These are phyloP conservation scores for Eupithecia pulchellata DNA, from an alignment of 2,888 invertebrate genomes.

Conservation along the genomic window DNA sequence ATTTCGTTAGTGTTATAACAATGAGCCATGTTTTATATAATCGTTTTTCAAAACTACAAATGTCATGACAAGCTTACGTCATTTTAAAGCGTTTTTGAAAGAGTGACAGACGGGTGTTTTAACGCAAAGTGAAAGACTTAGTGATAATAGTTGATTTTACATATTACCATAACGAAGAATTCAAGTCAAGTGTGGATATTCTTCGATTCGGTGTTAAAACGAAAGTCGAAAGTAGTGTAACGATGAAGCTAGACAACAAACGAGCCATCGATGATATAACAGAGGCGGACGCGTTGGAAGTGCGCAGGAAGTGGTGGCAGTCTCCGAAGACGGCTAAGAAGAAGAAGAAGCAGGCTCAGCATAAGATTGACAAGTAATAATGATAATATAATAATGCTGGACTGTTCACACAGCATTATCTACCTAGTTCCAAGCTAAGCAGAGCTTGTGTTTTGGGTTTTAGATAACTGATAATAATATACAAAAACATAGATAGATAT, in stretches of 20 bases:
- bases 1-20: neutral
- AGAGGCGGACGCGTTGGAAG: conserved; percentile 65
- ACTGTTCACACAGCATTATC: too few species aligned
- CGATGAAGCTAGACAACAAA: conserved; percentile 28
- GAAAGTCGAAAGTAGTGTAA: neutral
- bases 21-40: neutral
- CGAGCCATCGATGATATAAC: conserved; percentile 61
- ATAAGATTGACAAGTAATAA: conserved; percentile 57
- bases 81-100: too few species aligned
- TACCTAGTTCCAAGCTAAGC: too few species aligned
- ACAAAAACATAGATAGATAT: too few species aligned
- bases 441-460: too few species aligned
- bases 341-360: conserved; percentile 52
- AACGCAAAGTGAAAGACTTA: neutral
- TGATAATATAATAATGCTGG: too few species aligned
- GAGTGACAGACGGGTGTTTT: too few species aligned
- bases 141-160: too few species aligned
- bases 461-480: too few species aligned
- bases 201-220: neutral
- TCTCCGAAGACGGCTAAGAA: conserved; percentile 63
- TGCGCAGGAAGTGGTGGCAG: conserved; percentile 72
- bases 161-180: too few species aligned
- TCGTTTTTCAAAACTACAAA: neutral
- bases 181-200: neutral
- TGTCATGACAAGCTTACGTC: too few species aligned